Percentiles rank a stretch among this genome's conserved stretches.
Evolutionary conservation across 1,140 invertebrate species (phyloP).

Genomic region (Anastatus disparis): DNA sequence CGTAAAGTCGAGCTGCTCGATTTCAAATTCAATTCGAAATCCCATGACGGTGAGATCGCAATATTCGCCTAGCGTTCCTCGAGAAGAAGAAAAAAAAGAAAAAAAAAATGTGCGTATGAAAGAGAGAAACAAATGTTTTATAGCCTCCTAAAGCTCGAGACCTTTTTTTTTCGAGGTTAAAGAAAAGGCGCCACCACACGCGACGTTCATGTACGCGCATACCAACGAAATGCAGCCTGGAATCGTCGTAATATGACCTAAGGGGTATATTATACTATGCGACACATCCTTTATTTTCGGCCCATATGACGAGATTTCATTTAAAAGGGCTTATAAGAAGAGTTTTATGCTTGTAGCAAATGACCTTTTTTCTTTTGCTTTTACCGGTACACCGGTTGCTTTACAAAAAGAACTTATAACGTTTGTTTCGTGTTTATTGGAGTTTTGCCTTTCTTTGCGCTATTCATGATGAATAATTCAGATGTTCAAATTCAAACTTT

Average conservation of each 20-base stretch:
- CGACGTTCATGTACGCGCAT: too few relatives aligned
- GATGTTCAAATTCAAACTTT: too few relatives aligned
- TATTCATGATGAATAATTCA: too few relatives aligned
- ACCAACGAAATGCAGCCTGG: too few relatives aligned
- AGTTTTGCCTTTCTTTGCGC: too few relatives aligned
- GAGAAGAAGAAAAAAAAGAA: background rate
- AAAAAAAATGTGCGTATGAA: too few relatives aligned
- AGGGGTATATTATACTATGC: conserved; percentile 10
- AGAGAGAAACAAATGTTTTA: conserved; percentile 29
- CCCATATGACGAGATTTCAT: conserved; percentile 31
- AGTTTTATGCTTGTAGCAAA: background rate
- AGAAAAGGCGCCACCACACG: background rate
- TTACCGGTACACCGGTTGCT: too few relatives aligned
- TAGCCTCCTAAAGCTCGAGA: background rate
- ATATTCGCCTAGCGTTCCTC: background rate
- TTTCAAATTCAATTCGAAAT: conserved; percentile 39
- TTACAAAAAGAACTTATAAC: too few relatives aligned
- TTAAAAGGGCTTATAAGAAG: background rate
- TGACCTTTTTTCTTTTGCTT: background rate
- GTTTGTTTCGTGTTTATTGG: too few relatives aligned
- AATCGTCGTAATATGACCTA: background rate
- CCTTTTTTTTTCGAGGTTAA: conserved; percentile 3
- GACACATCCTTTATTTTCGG: conserved; percentile 21
- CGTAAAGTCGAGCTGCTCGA: conserved; percentile 22
- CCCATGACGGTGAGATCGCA: background rate